Conservation (phyloP, 2,888 invertebrate genomes). For the Anarsia innoxiella region DNA sequence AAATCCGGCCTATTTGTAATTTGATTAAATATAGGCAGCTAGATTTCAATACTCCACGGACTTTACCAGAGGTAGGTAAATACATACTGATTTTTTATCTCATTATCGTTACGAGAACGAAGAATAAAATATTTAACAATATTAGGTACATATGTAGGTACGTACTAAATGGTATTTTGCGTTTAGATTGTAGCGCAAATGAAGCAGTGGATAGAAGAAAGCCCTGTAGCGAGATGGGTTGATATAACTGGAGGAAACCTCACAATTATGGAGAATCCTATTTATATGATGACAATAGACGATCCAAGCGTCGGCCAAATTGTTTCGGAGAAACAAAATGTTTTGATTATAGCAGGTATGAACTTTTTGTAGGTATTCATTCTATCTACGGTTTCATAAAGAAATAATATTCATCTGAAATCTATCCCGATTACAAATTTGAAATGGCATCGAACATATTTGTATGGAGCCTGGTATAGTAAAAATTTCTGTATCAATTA, state of each 20-base stretch:
- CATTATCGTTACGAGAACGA: too few species aligned
- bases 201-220: constrained; percentile 53
- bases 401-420: too few species aligned
- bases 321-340: constrained; percentile 55
- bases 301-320: constrained; percentile 64
- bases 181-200: constrained; percentile 50
- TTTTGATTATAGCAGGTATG: constrained; percentile 60
- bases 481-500: too few species aligned
- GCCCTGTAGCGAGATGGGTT: constrained; percentile 54
- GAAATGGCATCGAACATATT: too few species aligned
- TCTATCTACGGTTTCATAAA: too few species aligned
- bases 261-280: constrained; percentile 64
- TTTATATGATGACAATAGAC: constrained; percentile 62
- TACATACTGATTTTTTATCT: too few species aligned
- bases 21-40: constrained; percentile 42
- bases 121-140: too few species aligned
- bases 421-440: too few species aligned
- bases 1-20: constrained; percentile 34
- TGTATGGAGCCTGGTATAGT: too few species aligned
- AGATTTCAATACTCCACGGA: constrained; percentile 48
- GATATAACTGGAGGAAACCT: constrained; percentile 58
- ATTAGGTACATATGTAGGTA: too few species aligned
- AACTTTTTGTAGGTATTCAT: not conserved
- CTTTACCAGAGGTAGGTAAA: constrained; percentile 48
- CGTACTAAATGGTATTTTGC: too few species aligned